Base-by-base conservation (phyloP, 2,113 vertebrate genomes). In the Semnornis frantzii region DNA sequence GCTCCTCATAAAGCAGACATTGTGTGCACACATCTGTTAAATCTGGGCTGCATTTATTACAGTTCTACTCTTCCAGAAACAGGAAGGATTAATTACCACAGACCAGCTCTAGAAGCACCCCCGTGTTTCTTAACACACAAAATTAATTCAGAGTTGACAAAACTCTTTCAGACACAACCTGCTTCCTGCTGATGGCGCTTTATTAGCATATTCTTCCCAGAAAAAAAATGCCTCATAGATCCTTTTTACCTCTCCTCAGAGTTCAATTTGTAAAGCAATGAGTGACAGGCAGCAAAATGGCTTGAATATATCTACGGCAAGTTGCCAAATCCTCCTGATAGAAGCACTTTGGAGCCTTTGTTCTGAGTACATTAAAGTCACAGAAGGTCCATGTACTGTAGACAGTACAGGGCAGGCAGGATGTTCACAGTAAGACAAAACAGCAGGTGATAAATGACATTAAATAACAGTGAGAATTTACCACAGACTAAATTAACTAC, bases 121-220 rank as follows among this genome's bases (percentile, higher is more conserved):
- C 97, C 84, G 72, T 97, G 98, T 97, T 98, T 98, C 97, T 98
- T 98, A 98, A 98, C 98, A 98, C 97, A 98, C 97, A 97, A 98
- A 98, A 98, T 98, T 98, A 98, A 98, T 98, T 98, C 98, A 98
- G 98, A 98, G 98, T 98, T 98, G 98, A 98, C 98, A 98, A 98
- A 98, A 98, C 98, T 98, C 98, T 98, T 98, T 98, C 97, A 98
- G 98, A 98, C 97, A 98, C 97, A 98, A 98, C 97, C 98, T 98
- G 98, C 97, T 98, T 98, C 97, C 98, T 98, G 98, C 98, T 98
- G 98, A 98, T 98, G 98, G 97, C 4, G 94, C 97, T 98, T 98
- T 98, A 98, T 98, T 98, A 98, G 97, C 98, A 98, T 98, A 98
- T 98, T 98, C 98, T 98, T 98, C 97, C 97, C 98, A 98, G 97